Evolutionary conservation across 2,888 invertebrate species (phyloP), one percentile per base, ranked within the genome.

Genomic region (Andricus curvator): DNA sequence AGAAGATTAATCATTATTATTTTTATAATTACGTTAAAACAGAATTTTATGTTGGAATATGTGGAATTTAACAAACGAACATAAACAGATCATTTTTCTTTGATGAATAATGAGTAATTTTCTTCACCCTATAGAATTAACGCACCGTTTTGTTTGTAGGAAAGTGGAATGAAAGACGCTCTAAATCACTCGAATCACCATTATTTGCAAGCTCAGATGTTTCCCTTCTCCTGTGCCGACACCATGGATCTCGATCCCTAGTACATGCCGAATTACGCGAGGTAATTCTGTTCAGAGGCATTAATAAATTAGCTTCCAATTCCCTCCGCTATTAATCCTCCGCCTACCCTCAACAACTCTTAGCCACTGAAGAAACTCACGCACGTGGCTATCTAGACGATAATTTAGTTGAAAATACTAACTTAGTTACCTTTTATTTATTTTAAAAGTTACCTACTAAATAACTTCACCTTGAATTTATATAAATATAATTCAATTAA

Each of bases 301-400:
- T 88, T 88, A 89, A n/a, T n/a, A n/a, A n/a, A 89, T 89, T 89
- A 89, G 87, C 89, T 85, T 87, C 86, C 87, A 86, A 89, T 89
- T 88, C 87, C 88, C 88, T 80, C 78, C 76, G 84, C 88, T 86
- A 89, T 89, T 87, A 88, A 89, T 88, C 87, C 85, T 85, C 84
- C 80, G 81, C 83, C 70, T 78, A 76, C 79, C 80, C 81, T 65
- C 79, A 81, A 78, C 79, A 80, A 77, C 29, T 74, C 29, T 70
- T 51, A 70, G 17, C 17, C 48, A 15, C 13, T 29, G 51, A 51
- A 29, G 51, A 56, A 74, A 51, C 51, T 33, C n/a, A 56, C 74
- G 56, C 33, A 56, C 56, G 33, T 33, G 33, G 51, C 51, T 56
- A 33, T 56, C 20, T 56, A 56, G 29, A 56, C 74, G 56, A 33